Base-by-base conservation (phyloP, 2,888 invertebrate species). In the Brenthis ino region DNA sequence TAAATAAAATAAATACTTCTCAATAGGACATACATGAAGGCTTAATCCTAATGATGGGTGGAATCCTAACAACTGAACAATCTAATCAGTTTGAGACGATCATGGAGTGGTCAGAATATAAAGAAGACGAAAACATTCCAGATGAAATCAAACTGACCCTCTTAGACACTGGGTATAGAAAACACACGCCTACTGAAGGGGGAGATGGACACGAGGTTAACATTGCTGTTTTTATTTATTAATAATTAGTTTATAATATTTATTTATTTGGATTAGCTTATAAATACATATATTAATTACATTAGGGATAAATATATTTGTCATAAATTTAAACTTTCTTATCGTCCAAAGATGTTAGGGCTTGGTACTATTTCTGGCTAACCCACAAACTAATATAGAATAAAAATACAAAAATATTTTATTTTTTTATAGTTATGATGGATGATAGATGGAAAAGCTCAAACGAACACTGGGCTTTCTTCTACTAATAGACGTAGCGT, bases 21-120 rank as follows among this genome's bases (percentile, higher is more conserved):
- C 8, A 3, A 61, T 74, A 95, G 95, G 83, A 91, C 43, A 84
- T 95, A 72, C 84, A 92, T 77, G 85, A 89, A 76, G 95, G 94
- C 3, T 81, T 96, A 6, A 87, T 88, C 16, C 89, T 95, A 75
- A 93, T 96, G 84, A 95, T 96, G 94, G 96, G 96, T 0, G 94
- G 94, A 65, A 87, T 92, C 43, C 83, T 96, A 69, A 88, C 88
- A 0, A 77, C 85, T 11, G 85, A 93, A 0, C 94, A 95, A 76
- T 86, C 85, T 2, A 77, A 74, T 1, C 83, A 89, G 57, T 94
- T 95, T 72, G 84, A 84, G 57, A 74, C 76, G 1, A 78, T 94
- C 33, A 88, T 96, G 77, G 91, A 92, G 28, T 95, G 95, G 94
- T 81, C 86, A 0, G 88, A 86, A 0, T 93, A 91, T 56, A 78